Conservation (phyloP, 2,888 invertebrate genomes). For the Athetis lepigone region DNA sequence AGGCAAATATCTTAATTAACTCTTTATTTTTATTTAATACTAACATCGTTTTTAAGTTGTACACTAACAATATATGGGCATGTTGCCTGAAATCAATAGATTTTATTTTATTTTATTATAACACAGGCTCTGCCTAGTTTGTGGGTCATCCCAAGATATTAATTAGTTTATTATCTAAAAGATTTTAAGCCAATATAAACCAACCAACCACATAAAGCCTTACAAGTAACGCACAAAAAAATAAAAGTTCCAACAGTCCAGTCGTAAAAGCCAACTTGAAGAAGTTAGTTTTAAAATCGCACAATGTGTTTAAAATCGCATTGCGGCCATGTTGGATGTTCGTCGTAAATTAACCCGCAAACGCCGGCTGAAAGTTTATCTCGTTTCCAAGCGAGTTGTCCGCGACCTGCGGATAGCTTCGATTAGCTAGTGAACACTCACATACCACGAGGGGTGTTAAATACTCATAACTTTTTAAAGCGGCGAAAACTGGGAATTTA, state of each 20-base stretch:
- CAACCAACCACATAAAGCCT: background rate
- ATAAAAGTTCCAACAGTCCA: background rate
- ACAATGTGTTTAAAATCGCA: slow-evolving; percentile 59
- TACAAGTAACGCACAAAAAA: background rate
- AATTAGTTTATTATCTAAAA: too few species aligned
- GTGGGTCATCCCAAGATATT: too few species aligned
- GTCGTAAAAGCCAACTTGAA: slow-evolving; percentile 17
- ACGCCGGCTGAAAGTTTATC: slow-evolving; percentile 76
- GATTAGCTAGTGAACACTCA: slow-evolving; percentile 66
- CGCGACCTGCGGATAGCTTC: slow-evolving; percentile 65
- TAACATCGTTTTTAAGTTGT: too few species aligned
- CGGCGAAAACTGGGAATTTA: slow-evolving; percentile 3
- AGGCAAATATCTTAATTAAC: too few species aligned
- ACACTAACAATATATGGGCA: too few species aligned
- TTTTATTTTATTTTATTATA: too few species aligned
- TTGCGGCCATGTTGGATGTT: slow-evolving; percentile 51
- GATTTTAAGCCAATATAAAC: too few species aligned
- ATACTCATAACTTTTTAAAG: slow-evolving; percentile 49
- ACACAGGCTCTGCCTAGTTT: too few species aligned
- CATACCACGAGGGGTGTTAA: slow-evolving; percentile 54
- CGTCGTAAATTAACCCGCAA: slow-evolving; percentile 76
- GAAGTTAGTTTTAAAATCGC: slow-evolving; percentile 46
- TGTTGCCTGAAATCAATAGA: too few species aligned
- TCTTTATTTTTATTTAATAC: too few species aligned
- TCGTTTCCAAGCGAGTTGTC: slow-evolving; percentile 74